Evolutionary conservation across 2,113 vertebrate genomes (phyloP).

Genomic region (Myrmecophaga tridactyla): DNA sequence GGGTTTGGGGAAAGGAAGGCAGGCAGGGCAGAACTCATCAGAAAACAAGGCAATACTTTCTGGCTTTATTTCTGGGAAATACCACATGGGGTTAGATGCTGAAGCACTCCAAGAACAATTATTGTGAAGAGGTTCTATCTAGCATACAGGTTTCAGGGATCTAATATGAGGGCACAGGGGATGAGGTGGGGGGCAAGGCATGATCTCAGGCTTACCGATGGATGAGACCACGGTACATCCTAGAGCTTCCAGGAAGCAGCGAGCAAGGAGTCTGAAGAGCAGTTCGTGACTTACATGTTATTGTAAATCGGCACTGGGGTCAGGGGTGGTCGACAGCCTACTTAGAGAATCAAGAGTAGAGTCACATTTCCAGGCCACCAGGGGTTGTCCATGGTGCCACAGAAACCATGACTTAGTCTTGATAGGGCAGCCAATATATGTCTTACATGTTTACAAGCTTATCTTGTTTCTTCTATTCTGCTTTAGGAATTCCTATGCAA

Average conservation of each 20-base stretch:
- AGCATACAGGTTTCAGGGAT: not conserved
- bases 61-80: not conserved
- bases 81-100: not conserved
- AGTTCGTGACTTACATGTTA: not conserved
- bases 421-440: not conserved
- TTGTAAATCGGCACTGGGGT: not conserved
- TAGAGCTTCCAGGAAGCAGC: not conserved
- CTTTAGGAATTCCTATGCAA: not conserved
- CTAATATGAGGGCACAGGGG: not conserved
- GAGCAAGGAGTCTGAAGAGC: not conserved
- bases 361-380: not conserved
- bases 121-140: not conserved
- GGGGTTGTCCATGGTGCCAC: too few species aligned
- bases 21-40: not conserved
- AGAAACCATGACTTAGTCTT: not conserved
- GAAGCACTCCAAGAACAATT: not conserved
- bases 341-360: not conserved
- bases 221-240: not conserved
- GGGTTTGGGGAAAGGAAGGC: not conserved
- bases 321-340: not conserved
- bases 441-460: not conserved
- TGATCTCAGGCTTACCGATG: not conserved
- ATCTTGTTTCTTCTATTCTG: not conserved
- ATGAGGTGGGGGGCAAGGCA: not conserved
- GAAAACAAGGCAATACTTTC: not conserved